Base-by-base conservation (phyloP, 2,888 invertebrate species). In the Sclerodermus sp. region DNA sequence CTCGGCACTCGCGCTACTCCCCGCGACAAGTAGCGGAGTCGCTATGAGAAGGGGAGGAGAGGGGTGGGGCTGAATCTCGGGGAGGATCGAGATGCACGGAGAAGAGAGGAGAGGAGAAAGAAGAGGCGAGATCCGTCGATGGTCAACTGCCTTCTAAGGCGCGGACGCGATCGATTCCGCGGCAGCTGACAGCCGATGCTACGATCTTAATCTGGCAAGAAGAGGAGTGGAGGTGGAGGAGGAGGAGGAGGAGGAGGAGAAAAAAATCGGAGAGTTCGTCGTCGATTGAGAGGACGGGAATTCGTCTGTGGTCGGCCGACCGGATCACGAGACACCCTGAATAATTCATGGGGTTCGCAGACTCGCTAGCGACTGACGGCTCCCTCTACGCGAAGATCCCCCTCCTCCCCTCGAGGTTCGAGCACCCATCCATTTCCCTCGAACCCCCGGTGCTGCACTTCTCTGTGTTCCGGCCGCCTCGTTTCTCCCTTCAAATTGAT, bases 151-250 rank as follows among this genome's bases (percentile, higher is more conserved):
- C 23, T 23, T 23, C 23, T 23, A 23, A 23, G 23, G 23, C 23
- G 23, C 23, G 23, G 23, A 23, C 8, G 23, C 23, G 23, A 23
- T 23, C 23, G 23, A 23, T 23, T 23, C 23, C 4, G 23, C 62
- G 55, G 65, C 71, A 70, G 73, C 68, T 75, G 74, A 74, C 74
- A 71, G 73, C 67, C 70, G 67, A 67, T 67, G 62, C 63, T 74
- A 70, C 68, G 73, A 74, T 74, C 74, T 74, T 73, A 74, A 75
- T 74, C 74, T 73, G 70, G 60, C n/a, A 45, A 36, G 36, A 16
- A 31, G 36, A 45, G 31, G 45, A 32, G 42, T 41, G 50, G 58
- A 47, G 31, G 10, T 13, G 6, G 34, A 16, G 39, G 12, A 30
- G 18, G 34, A 13, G 10, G 38, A 31, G 45, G 34, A 5, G 49